Percentiles rank a stretch among this genome's conserved stretches.
phyloP scores from a whole-genome alignment of 2,797 vertebrate genomes.

The Odontamblyopus rebecca region DNA sequence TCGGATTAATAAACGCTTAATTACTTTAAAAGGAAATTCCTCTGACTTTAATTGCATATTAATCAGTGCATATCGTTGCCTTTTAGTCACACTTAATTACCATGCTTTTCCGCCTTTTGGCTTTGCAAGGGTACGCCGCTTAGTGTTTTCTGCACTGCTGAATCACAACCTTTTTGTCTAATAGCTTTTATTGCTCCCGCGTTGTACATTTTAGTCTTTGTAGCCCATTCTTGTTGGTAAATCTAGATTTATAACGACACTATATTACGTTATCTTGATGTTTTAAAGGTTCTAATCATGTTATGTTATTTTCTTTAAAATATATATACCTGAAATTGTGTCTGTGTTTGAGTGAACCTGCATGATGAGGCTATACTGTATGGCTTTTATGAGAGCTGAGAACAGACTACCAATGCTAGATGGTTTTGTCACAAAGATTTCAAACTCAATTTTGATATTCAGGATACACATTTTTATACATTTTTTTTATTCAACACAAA shows the following conservation, averaged over 20 bases:
- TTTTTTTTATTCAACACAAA: too few relatives aligned
- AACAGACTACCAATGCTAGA: too few relatives aligned
- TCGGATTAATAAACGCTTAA: constrained; percentile 81
- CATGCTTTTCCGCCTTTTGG: constrained; percentile 61
- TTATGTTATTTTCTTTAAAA: too few relatives aligned
- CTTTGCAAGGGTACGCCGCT: constrained; percentile 37
- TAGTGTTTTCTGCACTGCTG: constrained; percentile 48
- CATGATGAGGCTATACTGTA: too few relatives aligned
- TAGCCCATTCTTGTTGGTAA: background rate
- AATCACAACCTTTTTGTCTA: constrained; percentile 58
- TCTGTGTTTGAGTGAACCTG: too few relatives aligned
- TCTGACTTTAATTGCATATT: constrained; percentile 82
- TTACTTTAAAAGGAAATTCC: constrained; percentile 81
- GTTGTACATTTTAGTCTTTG: constrained; percentile 1
- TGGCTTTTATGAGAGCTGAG: too few relatives aligned
- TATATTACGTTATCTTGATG: background rate
- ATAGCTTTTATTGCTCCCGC: constrained; percentile 43
- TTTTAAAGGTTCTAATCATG: too few relatives aligned
- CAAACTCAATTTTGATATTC: too few relatives aligned
- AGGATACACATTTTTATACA: too few relatives aligned
- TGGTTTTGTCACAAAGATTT: too few relatives aligned
- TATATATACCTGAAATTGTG: too few relatives aligned
- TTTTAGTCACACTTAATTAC: constrained; percentile 81
- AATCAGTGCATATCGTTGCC: constrained; percentile 80
- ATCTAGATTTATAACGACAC: background rate